Base-by-base conservation (phyloP, 2,113 vertebrate genomes). In the Triplophysa tibetana region DNA sequence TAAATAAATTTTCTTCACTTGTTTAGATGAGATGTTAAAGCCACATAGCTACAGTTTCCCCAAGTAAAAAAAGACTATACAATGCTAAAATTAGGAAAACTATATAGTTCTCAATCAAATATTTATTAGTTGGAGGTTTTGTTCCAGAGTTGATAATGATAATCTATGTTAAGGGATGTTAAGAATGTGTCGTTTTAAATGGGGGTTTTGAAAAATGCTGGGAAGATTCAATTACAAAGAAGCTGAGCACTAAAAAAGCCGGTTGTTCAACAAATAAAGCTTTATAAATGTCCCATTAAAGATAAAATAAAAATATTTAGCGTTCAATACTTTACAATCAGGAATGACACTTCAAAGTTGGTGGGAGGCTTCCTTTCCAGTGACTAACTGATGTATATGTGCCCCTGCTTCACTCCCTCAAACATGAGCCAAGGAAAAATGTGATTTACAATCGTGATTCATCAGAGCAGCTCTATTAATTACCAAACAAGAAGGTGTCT, bases 401-500 rank as follows among this genome's bases (percentile, higher is more conserved):
- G 24, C 41, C 26, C 50, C 45, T 14, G 16, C 58, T 16, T 58
- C n/a, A 11, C 45, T 61, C 73, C 17, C 29, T 76, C n/a, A 29
- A 41, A 19, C 67, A 52, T 45, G n/a, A 79, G 67, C 72, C 33
- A 50, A n/a, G 48, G 24, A 43, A 75, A 85, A 77, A 48, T 74
- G 65, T 79, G 74, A 84, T 83, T 84, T 82, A 82, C 80, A 76
- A 76, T 54, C 43, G 65, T 61, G 58, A 83, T 86, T 78, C 69
- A 17, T 85, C 73, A 63, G 38, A 52, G 64, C 75, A 61, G 61
- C 50, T 43, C 41, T n/a, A 56, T 81, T 81, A 66, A 85, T 82
- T 84, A 82, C 64, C 43, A 73, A 83, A 72, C 62, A 9, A 74
- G 33, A 33, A 29, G 70, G 67, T 54, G 65, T 77, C 64, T 61